phyloP scores from a whole-genome alignment of 2,113 vertebrate genomes.

The Hemibagrus wyckioides region DNA sequence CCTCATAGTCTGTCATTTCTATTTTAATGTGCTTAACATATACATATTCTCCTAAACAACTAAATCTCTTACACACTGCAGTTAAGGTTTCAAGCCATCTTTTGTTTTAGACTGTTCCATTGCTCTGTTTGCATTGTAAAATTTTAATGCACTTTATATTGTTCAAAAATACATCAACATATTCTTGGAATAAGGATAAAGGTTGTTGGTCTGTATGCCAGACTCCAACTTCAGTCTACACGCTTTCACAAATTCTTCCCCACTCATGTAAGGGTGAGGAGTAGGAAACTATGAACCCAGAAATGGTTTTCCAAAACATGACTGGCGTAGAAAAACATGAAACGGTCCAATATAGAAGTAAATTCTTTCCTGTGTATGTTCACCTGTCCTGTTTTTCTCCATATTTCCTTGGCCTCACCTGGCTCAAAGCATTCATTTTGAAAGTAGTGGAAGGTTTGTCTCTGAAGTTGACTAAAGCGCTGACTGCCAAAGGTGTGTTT shows the following conservation, averaged over 20 bases:
- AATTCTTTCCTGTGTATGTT: slow-evolving; percentile 40
- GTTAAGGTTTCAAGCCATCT: background rate
- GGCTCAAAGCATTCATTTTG: slow-evolving; percentile 7
- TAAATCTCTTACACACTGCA: background rate
- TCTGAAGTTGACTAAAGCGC: background rate
- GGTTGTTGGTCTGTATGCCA: background rate
- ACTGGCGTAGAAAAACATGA: slow-evolving; percentile 20
- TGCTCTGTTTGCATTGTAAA: background rate
- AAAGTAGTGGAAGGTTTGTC: slow-evolving; percentile 37
- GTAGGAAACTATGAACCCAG: slow-evolving; percentile 31
- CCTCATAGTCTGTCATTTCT: background rate
- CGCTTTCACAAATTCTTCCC: slow-evolving; percentile 13
- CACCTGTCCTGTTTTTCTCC: slow-evolving; percentile 2
- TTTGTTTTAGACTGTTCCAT: background rate
- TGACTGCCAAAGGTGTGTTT: background rate
- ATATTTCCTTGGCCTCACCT: slow-evolving; percentile 10
- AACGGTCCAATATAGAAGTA: slow-evolving; percentile 26
- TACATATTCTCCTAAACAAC: background rate
- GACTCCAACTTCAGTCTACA: background rate
- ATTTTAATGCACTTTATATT: background rate
- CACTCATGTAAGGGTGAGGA: slow-evolving; percentile 22
- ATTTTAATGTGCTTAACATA: background rate
- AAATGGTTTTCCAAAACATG: slow-evolving; percentile 43
- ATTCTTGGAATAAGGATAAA: background rate
- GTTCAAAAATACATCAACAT: background rate